phyloP scores from a whole-genome alignment of 2,113 vertebrate genomes.

The Verasper variegatus region DNA sequence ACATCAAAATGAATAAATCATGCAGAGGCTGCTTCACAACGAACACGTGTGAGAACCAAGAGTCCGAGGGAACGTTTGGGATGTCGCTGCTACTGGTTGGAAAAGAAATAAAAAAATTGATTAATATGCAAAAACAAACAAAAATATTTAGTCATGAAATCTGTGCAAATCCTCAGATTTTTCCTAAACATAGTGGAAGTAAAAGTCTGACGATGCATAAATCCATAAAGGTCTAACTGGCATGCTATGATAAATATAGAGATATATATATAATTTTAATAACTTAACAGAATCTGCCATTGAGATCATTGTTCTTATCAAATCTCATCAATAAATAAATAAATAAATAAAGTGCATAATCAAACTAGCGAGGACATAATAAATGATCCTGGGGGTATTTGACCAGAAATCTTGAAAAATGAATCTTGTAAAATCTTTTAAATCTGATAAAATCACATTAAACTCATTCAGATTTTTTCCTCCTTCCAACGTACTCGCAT shows the following conservation, averaged over 20 bases:
- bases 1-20: slow-evolving; percentile 54
- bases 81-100: slow-evolving; percentile 6
- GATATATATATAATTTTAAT: background rate
- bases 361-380: slow-evolving; percentile 13
- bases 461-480: too few relatives aligned
- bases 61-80: background rate
- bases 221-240: slow-evolving; percentile 12
- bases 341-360: background rate
- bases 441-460: too few relatives aligned
- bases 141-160: background rate
- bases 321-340: slow-evolving; percentile 1
- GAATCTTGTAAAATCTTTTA: too few relatives aligned
- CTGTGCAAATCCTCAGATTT: background rate
- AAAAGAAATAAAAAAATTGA: background rate
- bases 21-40: slow-evolving; percentile 47
- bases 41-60: background rate
- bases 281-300: background rate
- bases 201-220: slow-evolving; percentile 1
- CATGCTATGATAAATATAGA: slow-evolving; percentile 23
- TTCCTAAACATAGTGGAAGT: background rate
- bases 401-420: too few relatives aligned
- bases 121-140: too few relatives aligned
- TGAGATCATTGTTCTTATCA: background rate
- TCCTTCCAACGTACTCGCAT: too few relatives aligned
- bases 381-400: background rate